phyloP scores from a whole-genome alignment of 2,113 vertebrate species.

The Dolichallabes microphthalmus region DNA sequence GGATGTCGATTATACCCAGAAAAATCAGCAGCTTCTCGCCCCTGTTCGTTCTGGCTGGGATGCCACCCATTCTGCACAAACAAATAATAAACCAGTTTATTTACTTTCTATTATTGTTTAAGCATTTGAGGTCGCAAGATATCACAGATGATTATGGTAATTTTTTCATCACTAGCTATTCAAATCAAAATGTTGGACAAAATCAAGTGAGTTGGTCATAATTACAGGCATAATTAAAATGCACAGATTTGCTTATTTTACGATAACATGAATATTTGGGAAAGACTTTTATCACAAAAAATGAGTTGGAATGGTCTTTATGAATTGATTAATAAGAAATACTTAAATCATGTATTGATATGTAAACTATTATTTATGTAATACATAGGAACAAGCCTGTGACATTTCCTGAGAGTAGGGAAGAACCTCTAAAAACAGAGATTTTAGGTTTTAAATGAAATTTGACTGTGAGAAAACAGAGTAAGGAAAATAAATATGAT shows the following conservation, averaged over 20 bases:
- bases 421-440: neutral
- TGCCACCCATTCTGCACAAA: constrained; percentile 89
- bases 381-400: neutral
- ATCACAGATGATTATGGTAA: neutral
- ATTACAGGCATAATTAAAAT: neutral
- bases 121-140: neutral
- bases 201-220: neutral
- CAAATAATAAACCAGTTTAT: neutral
- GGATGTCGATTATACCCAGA: constrained; percentile 97
- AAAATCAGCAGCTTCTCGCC: constrained; percentile 94
- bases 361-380: neutral
- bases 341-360: neutral
- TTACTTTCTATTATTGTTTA: neutral
- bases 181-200: neutral
- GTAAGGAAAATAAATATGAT: neutral
- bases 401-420: neutral
- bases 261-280: no score
- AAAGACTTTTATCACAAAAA: neutral
- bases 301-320: neutral
- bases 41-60: constrained; percentile 93
- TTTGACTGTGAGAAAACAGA: neutral
- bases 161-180: neutral
- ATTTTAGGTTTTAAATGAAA: neutral
- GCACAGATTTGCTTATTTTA: neutral
- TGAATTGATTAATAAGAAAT: neutral